phyloP scores from a whole-genome alignment of 2,888 invertebrate genomes.

The Drosophila neoperkinsi region DNA sequence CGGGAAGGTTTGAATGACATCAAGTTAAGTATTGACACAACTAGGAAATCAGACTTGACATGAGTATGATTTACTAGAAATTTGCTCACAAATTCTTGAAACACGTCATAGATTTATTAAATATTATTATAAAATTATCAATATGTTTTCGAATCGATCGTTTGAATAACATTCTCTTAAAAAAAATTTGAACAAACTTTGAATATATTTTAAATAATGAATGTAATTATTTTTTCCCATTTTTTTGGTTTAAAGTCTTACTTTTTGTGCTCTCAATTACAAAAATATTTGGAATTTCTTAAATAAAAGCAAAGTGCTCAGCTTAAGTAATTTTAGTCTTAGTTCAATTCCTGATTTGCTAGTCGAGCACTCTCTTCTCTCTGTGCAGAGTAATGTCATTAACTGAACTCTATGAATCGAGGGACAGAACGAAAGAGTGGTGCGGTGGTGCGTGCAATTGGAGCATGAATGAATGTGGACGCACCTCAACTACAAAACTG shows the following conservation, averaged over 20 bases:
- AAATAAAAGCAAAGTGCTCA: not conserved
- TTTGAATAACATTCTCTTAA: not conserved
- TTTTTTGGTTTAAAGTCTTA: not conserved
- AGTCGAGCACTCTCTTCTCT: not conserved
- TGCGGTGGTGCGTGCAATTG: slow-evolving; percentile 46
- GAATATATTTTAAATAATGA: fast-evolving
- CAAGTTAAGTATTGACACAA: not conserved
- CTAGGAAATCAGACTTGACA: not conserved
- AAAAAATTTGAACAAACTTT: not conserved
- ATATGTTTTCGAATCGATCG: not conserved
- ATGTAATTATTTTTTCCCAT: not conserved
- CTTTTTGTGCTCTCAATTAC: not conserved
- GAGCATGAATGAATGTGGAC: slow-evolving; percentile 65
- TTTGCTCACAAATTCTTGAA: not conserved
- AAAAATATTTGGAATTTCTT: not conserved
- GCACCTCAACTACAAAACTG: slow-evolving; percentile 18
- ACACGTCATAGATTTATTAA: not conserved
- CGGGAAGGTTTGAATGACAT: not conserved
- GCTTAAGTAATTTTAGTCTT: not conserved
- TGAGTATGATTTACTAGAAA: not conserved
- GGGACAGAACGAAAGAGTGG: slow-evolving; percentile 16
- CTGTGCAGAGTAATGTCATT: slow-evolving; percentile 30
- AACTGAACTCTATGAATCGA: slow-evolving; percentile 58
- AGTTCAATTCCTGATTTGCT: not conserved
- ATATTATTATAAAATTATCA: not conserved